Conservation (phyloP, 2,113 vertebrate species). For the Equus quagga region DNA sequence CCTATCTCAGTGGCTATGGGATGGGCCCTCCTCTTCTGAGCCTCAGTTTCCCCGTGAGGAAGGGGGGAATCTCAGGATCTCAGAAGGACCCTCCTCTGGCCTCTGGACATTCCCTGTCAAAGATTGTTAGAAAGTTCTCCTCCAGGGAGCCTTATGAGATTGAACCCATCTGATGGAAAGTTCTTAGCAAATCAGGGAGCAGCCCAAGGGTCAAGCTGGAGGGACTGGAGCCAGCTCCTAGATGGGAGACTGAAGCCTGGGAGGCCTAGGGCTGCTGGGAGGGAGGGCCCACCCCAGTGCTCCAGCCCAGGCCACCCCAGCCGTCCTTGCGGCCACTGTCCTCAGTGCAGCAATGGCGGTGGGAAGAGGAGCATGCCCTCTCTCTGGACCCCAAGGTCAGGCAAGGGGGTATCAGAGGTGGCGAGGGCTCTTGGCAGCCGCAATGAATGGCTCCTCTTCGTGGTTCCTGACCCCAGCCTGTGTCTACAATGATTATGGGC, state of each 20-base stretch:
- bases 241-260: background rate
- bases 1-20: background rate
- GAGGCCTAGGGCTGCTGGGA: background rate
- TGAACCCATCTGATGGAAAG: fast-evolving
- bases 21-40: background rate
- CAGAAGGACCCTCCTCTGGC: background rate
- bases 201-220: background rate
- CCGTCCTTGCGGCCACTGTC: background rate
- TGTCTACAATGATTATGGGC: background rate
- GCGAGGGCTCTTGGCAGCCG: background rate
- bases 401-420: background rate
- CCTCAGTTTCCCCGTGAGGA: background rate
- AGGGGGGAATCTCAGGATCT: background rate
- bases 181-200: background rate
- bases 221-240: background rate
- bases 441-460: background rate
- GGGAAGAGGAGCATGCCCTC: background rate
- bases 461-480: background rate
- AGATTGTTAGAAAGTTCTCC: background rate
- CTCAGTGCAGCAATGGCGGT: background rate
- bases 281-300: background rate
- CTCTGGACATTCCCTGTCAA: background rate
- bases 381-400: background rate
- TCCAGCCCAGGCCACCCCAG: background rate
- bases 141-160: background rate